Conservation (phyloP, 2,888 invertebrate genomes). For the Dasysyrphus tricinctus region DNA sequence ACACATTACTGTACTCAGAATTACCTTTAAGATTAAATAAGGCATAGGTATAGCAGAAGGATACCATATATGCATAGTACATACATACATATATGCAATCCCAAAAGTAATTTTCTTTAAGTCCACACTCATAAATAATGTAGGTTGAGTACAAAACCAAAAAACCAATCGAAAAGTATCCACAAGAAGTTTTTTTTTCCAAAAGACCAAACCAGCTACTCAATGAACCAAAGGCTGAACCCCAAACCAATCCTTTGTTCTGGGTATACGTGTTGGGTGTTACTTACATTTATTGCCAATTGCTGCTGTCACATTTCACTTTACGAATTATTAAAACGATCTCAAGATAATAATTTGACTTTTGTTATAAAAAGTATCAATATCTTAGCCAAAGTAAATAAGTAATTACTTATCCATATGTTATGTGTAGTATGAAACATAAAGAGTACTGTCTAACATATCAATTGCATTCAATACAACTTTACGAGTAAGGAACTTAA, state of each 20-base stretch:
- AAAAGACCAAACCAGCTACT: not conserved
- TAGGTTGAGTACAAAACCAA: not conserved
- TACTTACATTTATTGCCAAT: not conserved
- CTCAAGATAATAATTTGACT: not conserved
- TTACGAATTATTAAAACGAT: not conserved
- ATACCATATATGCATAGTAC: too few species aligned
- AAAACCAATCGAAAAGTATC: conserved; percentile 12
- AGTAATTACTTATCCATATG: too few species aligned
- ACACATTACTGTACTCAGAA: not conserved
- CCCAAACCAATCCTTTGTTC: not conserved
- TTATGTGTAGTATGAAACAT: too few species aligned
- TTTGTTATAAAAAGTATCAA: not conserved
- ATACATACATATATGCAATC: not conserved
- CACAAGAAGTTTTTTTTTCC: not conserved
- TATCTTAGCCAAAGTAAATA: too few species aligned
- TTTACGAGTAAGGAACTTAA: too few species aligned
- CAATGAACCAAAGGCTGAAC: not conserved
- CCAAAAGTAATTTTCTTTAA: conserved; percentile 21
- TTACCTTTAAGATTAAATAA: not conserved
- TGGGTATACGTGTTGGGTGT: not conserved
- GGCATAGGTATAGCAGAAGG: not conserved
- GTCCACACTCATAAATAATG: conserved; percentile 2
- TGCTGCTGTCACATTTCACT: not conserved
- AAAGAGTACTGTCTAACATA: too few species aligned
- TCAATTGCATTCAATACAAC: too few species aligned